Percentiles rank a stretch among this genome's conserved stretches.
phyloP scores from a whole-genome alignment of 2,888 invertebrate genomes.

The Choreutis nemorana region DNA sequence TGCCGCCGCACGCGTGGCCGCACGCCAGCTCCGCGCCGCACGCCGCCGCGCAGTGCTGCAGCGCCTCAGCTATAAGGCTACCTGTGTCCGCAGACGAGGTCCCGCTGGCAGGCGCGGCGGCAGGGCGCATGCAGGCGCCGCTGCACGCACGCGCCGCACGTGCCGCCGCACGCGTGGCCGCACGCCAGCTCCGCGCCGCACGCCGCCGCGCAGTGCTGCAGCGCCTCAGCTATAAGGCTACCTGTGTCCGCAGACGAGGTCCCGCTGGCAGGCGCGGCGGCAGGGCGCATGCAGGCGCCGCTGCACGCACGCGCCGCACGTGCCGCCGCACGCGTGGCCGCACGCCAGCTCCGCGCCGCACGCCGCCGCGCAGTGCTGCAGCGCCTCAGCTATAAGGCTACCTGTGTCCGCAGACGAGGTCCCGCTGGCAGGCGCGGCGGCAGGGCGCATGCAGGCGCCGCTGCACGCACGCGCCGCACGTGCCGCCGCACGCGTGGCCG shows the following conservation, averaged over 20 bases:
- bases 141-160: slow-evolving; percentile 63
- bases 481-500: slow-evolving; percentile 58
- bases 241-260: slow-evolving; percentile 12
- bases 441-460: slow-evolving; percentile 70
- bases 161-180: slow-evolving; percentile 58
- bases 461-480: slow-evolving; percentile 63
- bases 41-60: slow-evolving; percentile 40
- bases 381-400: too few species aligned
- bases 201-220: slow-evolving; percentile 40
- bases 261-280: slow-evolving; percentile 55
- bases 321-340: slow-evolving; percentile 58
- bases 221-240: too few species aligned
- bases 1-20: slow-evolving; percentile 58
- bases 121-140: slow-evolving; percentile 70
- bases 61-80: too few species aligned
- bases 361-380: slow-evolving; percentile 40
- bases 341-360: slow-evolving; percentile 52
- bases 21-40: slow-evolving; percentile 52
- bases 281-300: slow-evolving; percentile 70
- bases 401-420: slow-evolving; percentile 12
- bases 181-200: slow-evolving; percentile 52
- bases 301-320: slow-evolving; percentile 63
- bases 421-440: slow-evolving; percentile 55
- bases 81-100: slow-evolving; percentile 12
- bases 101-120: slow-evolving; percentile 55